Base-by-base conservation (phyloP, 2,888 invertebrate species). In the Cheiracanthium punctorium region DNA sequence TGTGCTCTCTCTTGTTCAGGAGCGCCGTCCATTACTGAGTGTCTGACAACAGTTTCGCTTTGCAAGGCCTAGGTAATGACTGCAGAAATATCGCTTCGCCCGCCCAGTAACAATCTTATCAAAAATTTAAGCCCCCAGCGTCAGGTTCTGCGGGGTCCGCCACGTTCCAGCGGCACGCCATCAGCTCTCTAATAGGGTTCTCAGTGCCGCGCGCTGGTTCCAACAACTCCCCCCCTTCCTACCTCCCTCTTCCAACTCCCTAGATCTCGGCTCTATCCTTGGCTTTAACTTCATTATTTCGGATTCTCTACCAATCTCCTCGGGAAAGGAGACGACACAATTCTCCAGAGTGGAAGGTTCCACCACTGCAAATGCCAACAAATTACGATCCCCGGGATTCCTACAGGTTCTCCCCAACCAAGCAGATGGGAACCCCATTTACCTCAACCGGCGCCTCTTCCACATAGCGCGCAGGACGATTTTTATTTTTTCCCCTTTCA, bases 51-150 rank as follows among this genome's bases (percentile, higher is more conserved):
- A 80, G 81, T 87, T 80, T 70, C 81, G 80, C 86, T 81, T 74
- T 72, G 76, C 72, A 75, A 64, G 82, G 85, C 77, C 86, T 64
- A 75, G 86, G 86, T 87, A 87, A 87, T 87, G 86, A 87, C 86
- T 75, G 86, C 86, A 87, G 86, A 87, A 87, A 87, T 87, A 87
- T 87, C 79, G 81, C 86, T 81, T 87, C 86, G 86, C 86, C 75
- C 86, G 80, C 86, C 86, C 81, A 87, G 86, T 81, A 87, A 87
- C 86, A 87, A 87, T 87, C 86, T 87, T 80, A 87, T 87, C 86
- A 87, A 87, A 87, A 87, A 87, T 87, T 87, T 81, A 87, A 81
- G 86, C 74, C 72, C 74, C 58, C 52, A 71, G 86, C 86, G 86
- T 86, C 80, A 76, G 75, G 86, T 67, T 71, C 73, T 24, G 71